phyloP scores from a whole-genome alignment of 2,888 invertebrate species.

The Hanleya hanleyi region DNA sequence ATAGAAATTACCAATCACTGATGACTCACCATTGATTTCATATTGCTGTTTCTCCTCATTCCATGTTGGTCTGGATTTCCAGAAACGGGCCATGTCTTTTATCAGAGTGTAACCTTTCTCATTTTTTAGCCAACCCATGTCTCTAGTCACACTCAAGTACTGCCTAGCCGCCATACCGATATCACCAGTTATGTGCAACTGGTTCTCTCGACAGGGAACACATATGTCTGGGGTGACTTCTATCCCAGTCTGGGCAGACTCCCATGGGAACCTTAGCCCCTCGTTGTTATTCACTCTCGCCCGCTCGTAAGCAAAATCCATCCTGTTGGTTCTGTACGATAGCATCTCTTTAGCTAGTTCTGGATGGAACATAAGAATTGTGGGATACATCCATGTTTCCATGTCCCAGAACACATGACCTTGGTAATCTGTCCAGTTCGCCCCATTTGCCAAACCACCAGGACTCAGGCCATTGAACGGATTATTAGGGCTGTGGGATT shows the following conservation, averaged over 20 bases:
- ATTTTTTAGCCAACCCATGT: constrained; percentile 41
- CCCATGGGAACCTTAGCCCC: constrained; percentile 47
- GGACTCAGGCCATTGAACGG: constrained; percentile 39
- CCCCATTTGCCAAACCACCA: constrained; percentile 10
- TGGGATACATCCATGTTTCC: constrained; percentile 6
- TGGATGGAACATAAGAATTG: constrained; percentile 38
- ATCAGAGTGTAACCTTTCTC: constrained; percentile 45
- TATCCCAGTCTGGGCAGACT: constrained; percentile 44
- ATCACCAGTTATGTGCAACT: constrained; percentile 41
- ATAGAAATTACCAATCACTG: too few species aligned
- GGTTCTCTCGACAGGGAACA: constrained; percentile 27
- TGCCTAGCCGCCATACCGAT: constrained; percentile 47
- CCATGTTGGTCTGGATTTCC: constrained; percentile 33
- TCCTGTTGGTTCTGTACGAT: constrained; percentile 22
- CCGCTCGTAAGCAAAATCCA: constrained; percentile 26
- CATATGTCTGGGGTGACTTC: constrained; percentile 43
- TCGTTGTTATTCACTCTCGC: constrained; percentile 28
- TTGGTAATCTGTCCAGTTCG: constrained; percentile 52
- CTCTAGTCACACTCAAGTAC: constrained; percentile 48
- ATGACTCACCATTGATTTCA: constrained; percentile 43
- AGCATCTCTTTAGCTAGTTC: constrained; percentile 42
- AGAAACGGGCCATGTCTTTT: constrained; percentile 46
- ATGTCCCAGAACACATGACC: constrained; percentile 10
- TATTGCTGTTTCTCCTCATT: constrained; percentile 35
- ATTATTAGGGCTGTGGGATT: constrained; percentile 21